Evolutionary conservation across 2,888 invertebrate species (phyloP).

Genomic region (Sarcophaga caerulescens): DNA sequence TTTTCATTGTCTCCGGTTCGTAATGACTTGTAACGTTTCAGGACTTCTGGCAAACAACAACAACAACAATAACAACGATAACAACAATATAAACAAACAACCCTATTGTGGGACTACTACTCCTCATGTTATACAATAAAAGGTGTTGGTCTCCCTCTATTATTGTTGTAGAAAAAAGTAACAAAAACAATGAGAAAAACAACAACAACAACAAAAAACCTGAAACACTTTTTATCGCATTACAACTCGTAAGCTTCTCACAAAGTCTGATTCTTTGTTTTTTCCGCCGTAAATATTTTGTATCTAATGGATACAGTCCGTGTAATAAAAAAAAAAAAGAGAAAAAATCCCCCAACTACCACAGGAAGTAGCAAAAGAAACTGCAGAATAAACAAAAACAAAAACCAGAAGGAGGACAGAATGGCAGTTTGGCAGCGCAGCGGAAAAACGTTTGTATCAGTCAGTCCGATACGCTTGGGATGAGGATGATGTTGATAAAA

Average conservation of each 20-base stretch:
- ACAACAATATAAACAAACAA: constrained; percentile 19
- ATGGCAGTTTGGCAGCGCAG: constrained; percentile 44
- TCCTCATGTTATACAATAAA: background rate
- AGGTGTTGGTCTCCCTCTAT: constrained; percentile 3
- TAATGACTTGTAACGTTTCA: constrained; percentile 28
- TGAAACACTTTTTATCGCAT: constrained; percentile 56
- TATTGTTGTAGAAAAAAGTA: constrained; percentile 12
- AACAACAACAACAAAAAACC: background rate
- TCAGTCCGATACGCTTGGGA: background rate
- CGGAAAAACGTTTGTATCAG: constrained; percentile 52
- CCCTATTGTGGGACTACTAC: constrained; percentile 1
- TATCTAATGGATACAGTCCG: background rate
- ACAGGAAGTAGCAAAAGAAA: constrained; percentile 7
- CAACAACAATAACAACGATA: background rate
- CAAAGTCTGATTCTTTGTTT: constrained; percentile 16
- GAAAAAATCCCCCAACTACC: background rate
- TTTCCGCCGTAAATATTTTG: background rate
- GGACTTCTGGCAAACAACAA: background rate
- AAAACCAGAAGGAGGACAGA: background rate
- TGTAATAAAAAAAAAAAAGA: background rate
- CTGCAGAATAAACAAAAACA: background rate
- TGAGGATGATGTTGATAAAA: constrained; percentile 53
- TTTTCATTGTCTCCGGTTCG: constrained; percentile 54
- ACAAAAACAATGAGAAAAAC: constrained; percentile 4
- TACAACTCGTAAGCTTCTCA: constrained; percentile 42